Conservation (phyloP, 2,888 invertebrate species). For the Andrena camellia region DNA sequence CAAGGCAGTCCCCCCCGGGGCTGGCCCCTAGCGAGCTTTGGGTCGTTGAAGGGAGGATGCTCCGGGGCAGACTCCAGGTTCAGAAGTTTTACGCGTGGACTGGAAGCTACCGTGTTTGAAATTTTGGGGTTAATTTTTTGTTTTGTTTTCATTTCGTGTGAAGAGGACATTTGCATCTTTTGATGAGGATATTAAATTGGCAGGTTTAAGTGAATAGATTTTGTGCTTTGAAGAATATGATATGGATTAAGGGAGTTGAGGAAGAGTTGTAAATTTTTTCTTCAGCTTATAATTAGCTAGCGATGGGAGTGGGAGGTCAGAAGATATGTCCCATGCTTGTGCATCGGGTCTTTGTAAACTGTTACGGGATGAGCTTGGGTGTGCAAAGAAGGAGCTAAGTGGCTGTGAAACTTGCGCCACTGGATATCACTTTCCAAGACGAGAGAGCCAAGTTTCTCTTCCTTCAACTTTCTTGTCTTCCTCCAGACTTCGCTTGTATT, state of each 20-base stretch:
- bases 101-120: no score
- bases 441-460: slow-evolving; percentile 45
- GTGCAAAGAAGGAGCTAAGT: slow-evolving; percentile 34
- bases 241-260: no score
- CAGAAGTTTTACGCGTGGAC: not conserved
- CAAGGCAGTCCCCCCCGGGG: not conserved
- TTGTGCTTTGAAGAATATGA: no score
- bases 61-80: not conserved
- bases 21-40: not conserved
- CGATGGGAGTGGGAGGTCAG: not conserved
- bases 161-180: no score
- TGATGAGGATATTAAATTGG: no score
- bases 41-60: not conserved
- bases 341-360: not conserved
- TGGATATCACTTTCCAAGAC: slow-evolving; percentile 52
- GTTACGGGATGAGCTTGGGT: not conserved
- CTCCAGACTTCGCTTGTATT: not conserved
- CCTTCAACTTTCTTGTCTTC: slow-evolving; percentile 23
- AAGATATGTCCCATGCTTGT: not conserved
- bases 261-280: no score
- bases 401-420: slow-evolving; percentile 58
- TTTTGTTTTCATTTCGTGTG: no score
- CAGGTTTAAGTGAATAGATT: no score
- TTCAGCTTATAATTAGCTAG: no score
- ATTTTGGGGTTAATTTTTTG: no score